These are phyloP conservation scores for Parapsyche elsis DNA, from an alignment of 1,140 invertebrate genomes.

Conservation along the genomic window DNA sequence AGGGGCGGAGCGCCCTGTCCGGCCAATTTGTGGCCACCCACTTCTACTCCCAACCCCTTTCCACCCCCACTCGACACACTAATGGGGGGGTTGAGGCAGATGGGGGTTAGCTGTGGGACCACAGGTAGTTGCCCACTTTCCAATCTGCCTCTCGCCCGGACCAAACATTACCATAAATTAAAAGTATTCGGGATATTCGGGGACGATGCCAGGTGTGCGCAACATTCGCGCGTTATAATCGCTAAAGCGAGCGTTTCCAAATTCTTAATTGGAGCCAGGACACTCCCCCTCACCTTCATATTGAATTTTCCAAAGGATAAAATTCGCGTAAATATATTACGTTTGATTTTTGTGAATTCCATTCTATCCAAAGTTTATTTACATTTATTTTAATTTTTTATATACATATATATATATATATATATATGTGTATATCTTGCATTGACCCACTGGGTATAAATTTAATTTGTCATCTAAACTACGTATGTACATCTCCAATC, in stretches of 20 bases:
- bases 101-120: neutral
- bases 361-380: neutral
- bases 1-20: neutral
- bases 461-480: no score
- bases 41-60: no score
- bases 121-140: conserved; percentile 26
- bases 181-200: conserved; percentile 20
- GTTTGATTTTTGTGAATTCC: neutral
- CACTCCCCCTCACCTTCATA: neutral
- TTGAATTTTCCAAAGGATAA: neutral
- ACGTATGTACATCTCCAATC: no score
- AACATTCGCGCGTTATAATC: conserved; percentile 33
- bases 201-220: conserved; percentile 9
- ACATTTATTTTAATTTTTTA: neutral
- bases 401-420: no score
- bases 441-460: no score
- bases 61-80: neutral
- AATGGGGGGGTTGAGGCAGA: neutral
- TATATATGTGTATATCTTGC: no score
- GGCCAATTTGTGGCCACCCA: no score
- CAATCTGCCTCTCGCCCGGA: conserved; percentile 24
- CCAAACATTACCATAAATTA: conserved; percentile 35
- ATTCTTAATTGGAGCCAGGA: conserved; percentile 6
- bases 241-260: conserved; percentile 27
- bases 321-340: conserved; percentile 6